phyloP scores from a whole-genome alignment of 2,113 vertebrate genomes.

The Perca flavescens region DNA sequence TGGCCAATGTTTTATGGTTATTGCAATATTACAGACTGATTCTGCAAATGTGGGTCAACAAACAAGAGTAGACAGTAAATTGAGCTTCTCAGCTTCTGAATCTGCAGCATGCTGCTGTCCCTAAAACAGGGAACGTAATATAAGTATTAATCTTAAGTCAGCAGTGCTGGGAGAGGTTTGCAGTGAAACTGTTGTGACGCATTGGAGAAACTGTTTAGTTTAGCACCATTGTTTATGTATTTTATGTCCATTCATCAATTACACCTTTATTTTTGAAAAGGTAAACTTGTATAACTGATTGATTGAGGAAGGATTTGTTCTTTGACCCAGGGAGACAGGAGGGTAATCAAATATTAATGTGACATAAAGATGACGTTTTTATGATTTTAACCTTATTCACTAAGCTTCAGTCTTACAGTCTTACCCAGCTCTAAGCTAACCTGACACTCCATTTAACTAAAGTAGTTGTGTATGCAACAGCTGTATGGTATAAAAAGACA shows the following conservation, averaged over 20 bases:
- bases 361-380: neutral
- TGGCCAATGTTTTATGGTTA: slow-evolving; percentile 5
- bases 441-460: neutral
- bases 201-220: neutral
- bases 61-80: neutral
- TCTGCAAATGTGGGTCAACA: neutral
- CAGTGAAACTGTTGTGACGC: neutral
- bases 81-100: neutral
- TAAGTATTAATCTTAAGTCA: neutral
- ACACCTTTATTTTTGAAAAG: neutral
- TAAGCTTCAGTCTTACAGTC: neutral
- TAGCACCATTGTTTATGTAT: neutral
- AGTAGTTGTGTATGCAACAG: neutral
- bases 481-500: neutral
- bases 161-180: neutral
- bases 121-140: neutral
- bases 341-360: neutral
- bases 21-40: neutral
- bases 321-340: neutral
- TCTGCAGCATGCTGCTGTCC: neutral
- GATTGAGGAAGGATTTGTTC: neutral
- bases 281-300: neutral
- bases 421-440: neutral
- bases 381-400: neutral
- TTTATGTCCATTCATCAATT: neutral